Base-by-base conservation (phyloP, 2,888 invertebrate species). In the Capitulum mitella region DNA sequence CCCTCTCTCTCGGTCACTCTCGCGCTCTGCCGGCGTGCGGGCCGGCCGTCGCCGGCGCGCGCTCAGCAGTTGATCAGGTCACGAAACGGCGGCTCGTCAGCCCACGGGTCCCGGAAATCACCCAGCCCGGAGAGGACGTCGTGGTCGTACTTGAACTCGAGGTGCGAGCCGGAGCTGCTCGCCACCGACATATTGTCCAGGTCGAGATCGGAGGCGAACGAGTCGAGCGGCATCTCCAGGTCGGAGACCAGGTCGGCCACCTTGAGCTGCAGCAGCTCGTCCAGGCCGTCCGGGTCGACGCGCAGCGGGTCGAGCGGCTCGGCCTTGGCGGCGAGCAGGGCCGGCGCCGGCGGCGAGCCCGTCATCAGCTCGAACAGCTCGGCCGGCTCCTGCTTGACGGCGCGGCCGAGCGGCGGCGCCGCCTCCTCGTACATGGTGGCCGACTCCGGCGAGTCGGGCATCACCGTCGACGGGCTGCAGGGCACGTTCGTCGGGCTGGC, bases 371-470 rank as follows among this genome's bases (percentile, higher is more conserved):
- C n/a, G n/a, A n/a, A n/a, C n/a, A n/a, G n/a, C n/a, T n/a, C n/a
- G n/a, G n/a, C n/a, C n/a, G n/a, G n/a, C 32, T 43, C 46, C 16
- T 12, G 5, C 46, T 48, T 48, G n/a, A 76, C 76, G n/a, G 29
- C 46, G 29, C n/a, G 22, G 29, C n/a, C 76, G 16, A 12, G 0
- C n/a, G n/a, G 14, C 46, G n/a, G n/a, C 29, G 29, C 12, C 6
- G 14, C 46, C 32, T 76, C 76, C 54, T 81, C 81, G 76, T 79
- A 81, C n/a, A 81, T 79, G 48, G 82, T 80, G 51, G 82, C 82
- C 58, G 81, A 81, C 80, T 82, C 82, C 58, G 82, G 82, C 3
- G 82, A 82, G 40, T 81, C 81, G 10, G 82, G 82, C 80, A 82
- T 80, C n/a, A 80, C 80, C 74, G 80, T 80, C 64, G 79, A 78